A percentile compares a stretch with the other conserved stretches of the same genome.
These are phyloP conservation scores for Merops nubicus DNA, from an alignment of 2,113 vertebrate species.

Conservation along the genomic window DNA sequence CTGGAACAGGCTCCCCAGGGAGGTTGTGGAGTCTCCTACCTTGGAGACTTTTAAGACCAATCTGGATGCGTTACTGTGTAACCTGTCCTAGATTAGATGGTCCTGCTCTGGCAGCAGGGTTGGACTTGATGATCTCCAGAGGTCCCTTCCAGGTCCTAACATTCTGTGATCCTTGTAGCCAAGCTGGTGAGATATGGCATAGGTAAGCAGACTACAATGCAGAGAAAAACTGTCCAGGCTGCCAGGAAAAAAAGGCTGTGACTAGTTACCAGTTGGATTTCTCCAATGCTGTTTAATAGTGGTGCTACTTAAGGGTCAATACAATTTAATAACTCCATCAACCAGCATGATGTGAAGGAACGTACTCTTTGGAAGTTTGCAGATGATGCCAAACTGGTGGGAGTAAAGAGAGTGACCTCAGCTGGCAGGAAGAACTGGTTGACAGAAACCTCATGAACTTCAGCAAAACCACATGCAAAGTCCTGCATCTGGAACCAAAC, in stretches of 20 bases:
- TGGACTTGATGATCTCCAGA: too few species aligned
- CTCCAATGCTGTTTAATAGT: background rate
- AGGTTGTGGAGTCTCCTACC: too few species aligned
- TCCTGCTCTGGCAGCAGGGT: too few species aligned
- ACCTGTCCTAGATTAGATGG: too few species aligned
- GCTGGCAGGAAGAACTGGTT: background rate
- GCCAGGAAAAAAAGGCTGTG: background rate
- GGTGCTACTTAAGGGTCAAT: background rate
- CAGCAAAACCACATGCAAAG: background rate
- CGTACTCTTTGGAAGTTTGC: background rate
- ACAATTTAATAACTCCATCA: background rate
- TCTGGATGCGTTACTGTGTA: too few species aligned
- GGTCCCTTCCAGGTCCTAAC: too few species aligned
- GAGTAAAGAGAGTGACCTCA: background rate
- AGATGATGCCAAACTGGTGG: background rate
- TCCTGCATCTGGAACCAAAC: background rate
- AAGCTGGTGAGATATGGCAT: background rate
- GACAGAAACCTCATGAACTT: background rate
- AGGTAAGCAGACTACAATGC: background rate
- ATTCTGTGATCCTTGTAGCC: too few species aligned
- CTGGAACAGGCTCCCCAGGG: too few species aligned
- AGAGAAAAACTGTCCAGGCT: background rate
- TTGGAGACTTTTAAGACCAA: too few species aligned
- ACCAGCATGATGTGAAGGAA: background rate
- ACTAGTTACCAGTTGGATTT: background rate